Base-by-base conservation (phyloP, 2,797 vertebrate species). In the Acomys russatus region DNA sequence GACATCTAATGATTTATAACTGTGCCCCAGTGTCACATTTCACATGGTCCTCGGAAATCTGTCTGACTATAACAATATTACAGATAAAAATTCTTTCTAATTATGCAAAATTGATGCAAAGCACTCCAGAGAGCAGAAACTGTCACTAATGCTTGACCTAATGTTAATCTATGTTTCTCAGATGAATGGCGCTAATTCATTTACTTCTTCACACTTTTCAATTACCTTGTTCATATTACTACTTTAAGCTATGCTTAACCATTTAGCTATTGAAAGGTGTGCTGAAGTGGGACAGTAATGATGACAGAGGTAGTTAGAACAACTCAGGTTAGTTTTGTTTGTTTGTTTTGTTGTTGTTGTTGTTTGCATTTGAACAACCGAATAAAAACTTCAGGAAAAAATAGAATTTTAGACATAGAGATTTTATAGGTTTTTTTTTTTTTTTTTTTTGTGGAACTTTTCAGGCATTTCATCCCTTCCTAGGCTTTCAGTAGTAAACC, bases 1-100 rank as follows among this genome's bases (percentile, higher is more conserved):
- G 68, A 61, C 35, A 25, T 77, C 88, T 94, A 56, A 28, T 63
- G 54, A 66, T 76, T 91, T 91, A 68, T 25, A 86, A 49, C 70
- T 95, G 74, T 51, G 77, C 84, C 70, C 51, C 20, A 49, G 28
- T 38, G 73, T 28, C 18, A 71, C 12, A 56, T 93, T 92, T 86
- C 85, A 22, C 44, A 71, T 92, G 59, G 94, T 95, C 92, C 92
- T 87, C 78, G 30, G 92, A 88, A 90, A 92, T 74, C 59, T 59
- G 74, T 92, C 80, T 92, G 92, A 71, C 33, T 97, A 17, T 94
- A 95, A 96, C 82, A 94, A 79, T 82, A 92, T 76, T 74, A 82
- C 15, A 92, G 66, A 83, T 25, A 56, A 76, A 93, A 79, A 70
- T 49, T 77, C 7, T 93, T 77, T 95, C 59, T 94, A 70, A 77